Percentiles rank a stretch among this genome's conserved stretches.
Conservation (phyloP, 2,888 invertebrate species). For the Lithophane ornitopus region DNA sequence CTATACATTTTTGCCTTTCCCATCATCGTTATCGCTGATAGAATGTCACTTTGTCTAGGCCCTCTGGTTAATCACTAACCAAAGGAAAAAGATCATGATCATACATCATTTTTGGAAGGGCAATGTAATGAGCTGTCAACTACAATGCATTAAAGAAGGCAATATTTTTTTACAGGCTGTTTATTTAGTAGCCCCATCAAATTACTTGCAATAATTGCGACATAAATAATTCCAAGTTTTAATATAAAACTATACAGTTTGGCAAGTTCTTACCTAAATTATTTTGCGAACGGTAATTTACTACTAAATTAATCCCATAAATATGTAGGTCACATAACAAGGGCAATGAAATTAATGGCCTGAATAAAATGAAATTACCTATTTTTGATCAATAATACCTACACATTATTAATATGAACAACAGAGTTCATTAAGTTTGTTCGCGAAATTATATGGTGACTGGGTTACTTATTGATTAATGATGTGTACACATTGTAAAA, state of each 20-base stretch:
- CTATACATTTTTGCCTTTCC: too few relatives aligned
- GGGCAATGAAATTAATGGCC: constrained; percentile 7
- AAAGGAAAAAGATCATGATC: too few relatives aligned
- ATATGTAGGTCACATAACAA: constrained; percentile 38
- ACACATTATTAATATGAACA: constrained; percentile 36
- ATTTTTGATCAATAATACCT: constrained; percentile 27
- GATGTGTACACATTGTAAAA: constrained; percentile 2
- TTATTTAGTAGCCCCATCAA: too few relatives aligned
- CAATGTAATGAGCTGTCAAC: too few relatives aligned
- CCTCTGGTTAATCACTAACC: too few relatives aligned
- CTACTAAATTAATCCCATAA: constrained; percentile 7
- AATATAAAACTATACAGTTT: not conserved
- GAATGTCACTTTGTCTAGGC: too few relatives aligned
- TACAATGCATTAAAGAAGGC: too few relatives aligned
- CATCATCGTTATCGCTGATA: too few relatives aligned
- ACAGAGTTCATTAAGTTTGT: constrained; percentile 37
- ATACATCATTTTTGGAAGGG: too few relatives aligned
- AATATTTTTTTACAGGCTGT: too few relatives aligned
- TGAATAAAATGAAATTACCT: constrained; percentile 34
- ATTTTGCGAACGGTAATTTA: constrained; percentile 17
- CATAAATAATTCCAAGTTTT: too few relatives aligned
- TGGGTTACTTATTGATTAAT: constrained; percentile 46
- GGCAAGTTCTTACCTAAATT: not conserved
- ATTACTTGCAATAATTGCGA: too few relatives aligned
- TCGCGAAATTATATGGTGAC: constrained; percentile 31